phyloP scores from a whole-genome alignment of 1,140 invertebrate genomes.

The Acyrthosiphon pisum region DNA sequence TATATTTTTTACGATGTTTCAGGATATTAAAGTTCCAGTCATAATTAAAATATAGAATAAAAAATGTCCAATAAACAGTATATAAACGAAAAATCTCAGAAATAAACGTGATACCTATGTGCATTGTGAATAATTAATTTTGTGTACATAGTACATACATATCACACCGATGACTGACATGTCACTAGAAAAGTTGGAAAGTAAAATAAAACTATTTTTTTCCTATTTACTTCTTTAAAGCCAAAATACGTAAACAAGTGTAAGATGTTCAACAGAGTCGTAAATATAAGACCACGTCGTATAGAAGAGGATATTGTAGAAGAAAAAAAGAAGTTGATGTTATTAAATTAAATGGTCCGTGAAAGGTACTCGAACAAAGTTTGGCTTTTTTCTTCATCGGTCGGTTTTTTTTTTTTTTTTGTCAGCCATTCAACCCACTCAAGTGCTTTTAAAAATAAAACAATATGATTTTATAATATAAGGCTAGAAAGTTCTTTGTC shows the following conservation, averaged over 20 bases:
- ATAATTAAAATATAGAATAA: not conserved
- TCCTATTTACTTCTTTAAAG: not conserved
- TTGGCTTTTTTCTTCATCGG: constrained; percentile 26
- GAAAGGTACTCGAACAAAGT: constrained; percentile 49
- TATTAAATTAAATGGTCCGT: constrained; percentile 53
- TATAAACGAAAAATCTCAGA: not conserved
- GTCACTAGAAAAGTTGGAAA: not conserved
- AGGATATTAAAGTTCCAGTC: not conserved
- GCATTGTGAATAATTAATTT: not conserved
- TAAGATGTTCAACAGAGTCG: constrained; percentile 49
- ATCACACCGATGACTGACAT: not conserved
- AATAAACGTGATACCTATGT: not conserved
- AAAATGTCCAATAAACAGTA: not conserved
- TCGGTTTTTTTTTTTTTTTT: constrained; percentile 8
- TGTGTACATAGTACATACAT: not conserved
- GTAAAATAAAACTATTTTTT: constrained; percentile 29
- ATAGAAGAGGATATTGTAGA: not conserved
- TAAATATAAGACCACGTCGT: constrained; percentile 27
- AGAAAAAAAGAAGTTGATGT: constrained; percentile 42
- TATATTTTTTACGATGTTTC: not conserved
- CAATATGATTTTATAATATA: constrained; percentile 45
- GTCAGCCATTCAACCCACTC: constrained; percentile 24
- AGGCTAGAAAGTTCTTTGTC: constrained; percentile 41
- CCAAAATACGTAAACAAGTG: constrained; percentile 40
- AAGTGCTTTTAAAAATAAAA: constrained; percentile 47